These are phyloP conservation scores for Phaethon lepturus DNA, from an alignment of 2,113 vertebrate genomes.

Conservation along the genomic window DNA sequence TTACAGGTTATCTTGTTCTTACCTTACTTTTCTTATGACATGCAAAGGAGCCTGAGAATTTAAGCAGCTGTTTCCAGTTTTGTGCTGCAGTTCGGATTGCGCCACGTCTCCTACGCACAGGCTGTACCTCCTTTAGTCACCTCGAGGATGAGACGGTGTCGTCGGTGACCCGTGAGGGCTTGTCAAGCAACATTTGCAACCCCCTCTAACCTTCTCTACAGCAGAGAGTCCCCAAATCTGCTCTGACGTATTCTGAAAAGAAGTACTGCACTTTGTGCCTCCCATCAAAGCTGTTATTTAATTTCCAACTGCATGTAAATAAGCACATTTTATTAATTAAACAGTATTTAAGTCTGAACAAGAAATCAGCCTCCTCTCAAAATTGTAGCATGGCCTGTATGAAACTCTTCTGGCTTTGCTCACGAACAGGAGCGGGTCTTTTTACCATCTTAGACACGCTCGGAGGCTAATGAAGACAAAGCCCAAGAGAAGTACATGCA, in stretches of 20 bases:
- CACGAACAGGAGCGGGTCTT: neutral
- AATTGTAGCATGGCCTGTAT: neutral
- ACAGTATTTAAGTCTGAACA: neutral
- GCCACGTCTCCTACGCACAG: neutral
- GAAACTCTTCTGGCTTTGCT: neutral
- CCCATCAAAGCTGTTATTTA: neutral
- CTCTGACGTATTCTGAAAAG: neutral
- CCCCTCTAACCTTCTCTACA: neutral
- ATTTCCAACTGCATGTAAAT: neutral
- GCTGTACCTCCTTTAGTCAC: neutral
- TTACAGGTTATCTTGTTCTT: neutral
- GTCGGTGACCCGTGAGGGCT: rapidly evolving
- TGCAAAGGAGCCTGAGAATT: neutral
- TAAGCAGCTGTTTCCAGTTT: neutral
- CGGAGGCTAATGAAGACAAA: neutral
- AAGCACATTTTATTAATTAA: neutral
- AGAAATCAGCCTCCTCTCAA: neutral
- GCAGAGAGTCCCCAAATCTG: neutral
- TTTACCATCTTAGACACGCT: neutral
- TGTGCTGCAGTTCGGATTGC: neutral
- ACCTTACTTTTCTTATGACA: neutral
- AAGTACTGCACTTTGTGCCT: neutral
- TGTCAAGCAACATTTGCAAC: neutral
- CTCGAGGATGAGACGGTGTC: neutral
- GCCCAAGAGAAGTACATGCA: neutral